Conservation (phyloP, 2,888 invertebrate species). For the Corythucha ciliata region DNA sequence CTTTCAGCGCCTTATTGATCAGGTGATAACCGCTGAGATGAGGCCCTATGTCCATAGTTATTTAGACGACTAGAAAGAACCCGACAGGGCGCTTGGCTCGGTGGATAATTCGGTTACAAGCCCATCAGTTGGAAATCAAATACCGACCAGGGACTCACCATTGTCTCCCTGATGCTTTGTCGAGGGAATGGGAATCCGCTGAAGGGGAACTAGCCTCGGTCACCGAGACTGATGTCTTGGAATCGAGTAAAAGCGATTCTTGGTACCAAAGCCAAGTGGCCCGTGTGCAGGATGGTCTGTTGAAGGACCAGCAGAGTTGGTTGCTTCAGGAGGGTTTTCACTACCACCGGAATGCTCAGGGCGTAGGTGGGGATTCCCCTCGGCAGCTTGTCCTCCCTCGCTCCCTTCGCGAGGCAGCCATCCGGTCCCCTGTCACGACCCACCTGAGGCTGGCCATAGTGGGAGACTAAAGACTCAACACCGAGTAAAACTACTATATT, state of each 20-base stretch:
- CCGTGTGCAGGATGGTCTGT: conserved; percentile 3
- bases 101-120: not conserved
- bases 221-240: conserved; percentile 1
- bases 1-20: too few relatives aligned
- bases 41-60: too few relatives aligned
- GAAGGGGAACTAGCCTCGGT: not conserved
- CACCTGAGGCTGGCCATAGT: conserved; percentile 7
- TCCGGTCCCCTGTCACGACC: conserved; percentile 7
- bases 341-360: too few relatives aligned
- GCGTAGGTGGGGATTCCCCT: not conserved
- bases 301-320: too few relatives aligned
- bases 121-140: not conserved
- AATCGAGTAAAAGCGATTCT: too few relatives aligned
- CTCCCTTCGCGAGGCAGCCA: not conserved
- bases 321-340: too few relatives aligned
- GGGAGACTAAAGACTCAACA: conserved; percentile 16
- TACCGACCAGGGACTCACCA: conserved; percentile 5
- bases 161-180: conserved; percentile 1
- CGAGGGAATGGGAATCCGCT: not conserved
- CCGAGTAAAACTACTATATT: conserved; percentile 1
- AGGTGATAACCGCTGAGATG: too few relatives aligned
- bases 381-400: not conserved
- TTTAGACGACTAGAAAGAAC: too few relatives aligned
- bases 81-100: not conserved
- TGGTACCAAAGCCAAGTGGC: conserved; percentile 22